Conservation (phyloP, 2,113 vertebrate genomes). For the Salminus brasiliensis region DNA sequence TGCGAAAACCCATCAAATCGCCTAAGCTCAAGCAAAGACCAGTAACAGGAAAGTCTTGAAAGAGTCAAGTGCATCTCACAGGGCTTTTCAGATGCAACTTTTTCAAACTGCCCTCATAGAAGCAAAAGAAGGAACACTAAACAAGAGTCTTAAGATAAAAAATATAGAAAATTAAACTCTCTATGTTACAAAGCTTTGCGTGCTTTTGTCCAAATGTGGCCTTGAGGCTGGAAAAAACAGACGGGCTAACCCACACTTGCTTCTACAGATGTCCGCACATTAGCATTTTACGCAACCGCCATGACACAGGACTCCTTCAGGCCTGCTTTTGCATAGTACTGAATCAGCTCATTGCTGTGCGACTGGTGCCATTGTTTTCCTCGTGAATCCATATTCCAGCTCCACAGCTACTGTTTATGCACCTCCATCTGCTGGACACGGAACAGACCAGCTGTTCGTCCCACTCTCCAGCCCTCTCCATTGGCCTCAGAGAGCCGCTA, state of each 20-base stretch:
- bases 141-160: not conserved
- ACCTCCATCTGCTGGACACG: conserved; percentile 66
- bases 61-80: not conserved
- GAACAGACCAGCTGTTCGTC: conserved; percentile 51
- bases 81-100: not conserved
- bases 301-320: conserved; percentile 12
- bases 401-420: conserved; percentile 56
- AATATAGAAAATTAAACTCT: not conserved
- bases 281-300: conserved; percentile 10
- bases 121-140: not conserved
- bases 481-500: not conserved
- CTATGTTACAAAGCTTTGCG: not conserved
- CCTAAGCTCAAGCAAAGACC: not conserved
- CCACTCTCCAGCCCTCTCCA: conserved; percentile 7
- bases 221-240: not conserved
- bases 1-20: too few relatives aligned
- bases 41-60: not conserved
- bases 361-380: conserved; percentile 37
- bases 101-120: not conserved
- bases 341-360: conserved; percentile 5
- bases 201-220: not conserved
- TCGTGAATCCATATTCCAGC: conserved; percentile 36
- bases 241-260: not conserved
- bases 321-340: conserved; percentile 27
- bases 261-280: not conserved